Percentiles rank a stretch among this genome's conserved stretches.
Conservation (phyloP, 2,888 invertebrate genomes). For the Lithophane leautieri region DNA sequence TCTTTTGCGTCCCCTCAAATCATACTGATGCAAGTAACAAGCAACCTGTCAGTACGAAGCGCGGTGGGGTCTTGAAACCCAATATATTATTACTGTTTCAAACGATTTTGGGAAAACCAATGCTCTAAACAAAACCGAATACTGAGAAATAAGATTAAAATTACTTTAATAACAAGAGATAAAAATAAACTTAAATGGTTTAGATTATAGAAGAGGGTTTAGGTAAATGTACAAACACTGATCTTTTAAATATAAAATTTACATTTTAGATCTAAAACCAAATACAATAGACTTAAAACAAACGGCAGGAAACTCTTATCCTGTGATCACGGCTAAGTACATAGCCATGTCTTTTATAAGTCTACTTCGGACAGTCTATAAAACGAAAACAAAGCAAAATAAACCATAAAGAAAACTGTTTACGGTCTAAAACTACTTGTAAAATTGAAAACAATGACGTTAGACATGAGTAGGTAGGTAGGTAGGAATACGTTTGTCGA, state of each 20-base stretch:
- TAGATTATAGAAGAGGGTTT: not conserved
- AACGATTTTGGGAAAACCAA: not conserved
- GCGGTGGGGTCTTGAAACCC: conserved; percentile 3
- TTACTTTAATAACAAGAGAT: not conserved
- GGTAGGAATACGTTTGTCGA: conserved; percentile 75
- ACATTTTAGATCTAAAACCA: conserved; percentile 39
- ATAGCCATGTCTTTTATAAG: conserved; percentile 66
- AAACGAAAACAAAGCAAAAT: conserved; percentile 47
- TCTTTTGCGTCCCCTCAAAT: not conserved
- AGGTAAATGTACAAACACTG: not conserved
- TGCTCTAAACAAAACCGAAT: not conserved
- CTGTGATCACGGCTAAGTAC: conserved; percentile 68
- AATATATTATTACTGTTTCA: not conserved
- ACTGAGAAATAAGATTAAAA: no score
- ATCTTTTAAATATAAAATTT: conserved; percentile 12
- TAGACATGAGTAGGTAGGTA: conserved; percentile 63
- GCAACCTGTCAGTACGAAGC: not conserved
- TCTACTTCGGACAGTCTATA: conserved; percentile 50
- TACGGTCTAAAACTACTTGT: conserved; percentile 36
- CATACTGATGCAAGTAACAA: not conserved
- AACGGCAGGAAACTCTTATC: conserved; percentile 67
- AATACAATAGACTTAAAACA: conserved; percentile 53
- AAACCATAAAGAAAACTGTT: conserved; percentile 15
- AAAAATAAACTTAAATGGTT: not conserved
- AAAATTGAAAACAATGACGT: conserved; percentile 66